phyloP scores from a whole-genome alignment of 1,140 invertebrate genomes.

The Reticulitermes speratus region DNA sequence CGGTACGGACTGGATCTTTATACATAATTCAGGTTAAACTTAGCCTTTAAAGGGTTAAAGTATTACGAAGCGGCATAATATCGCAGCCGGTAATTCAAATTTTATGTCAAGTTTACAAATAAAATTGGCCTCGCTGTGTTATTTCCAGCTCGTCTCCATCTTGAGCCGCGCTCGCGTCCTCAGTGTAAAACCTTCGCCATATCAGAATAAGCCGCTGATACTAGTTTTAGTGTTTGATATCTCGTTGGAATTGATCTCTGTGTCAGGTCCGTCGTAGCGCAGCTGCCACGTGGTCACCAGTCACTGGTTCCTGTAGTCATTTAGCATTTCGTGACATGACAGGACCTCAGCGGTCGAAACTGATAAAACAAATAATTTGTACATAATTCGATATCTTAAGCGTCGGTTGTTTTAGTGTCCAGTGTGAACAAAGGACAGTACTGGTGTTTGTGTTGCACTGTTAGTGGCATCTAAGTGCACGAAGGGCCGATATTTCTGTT shows the following conservation, averaged over 20 bases:
- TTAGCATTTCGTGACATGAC: background rate
- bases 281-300: background rate
- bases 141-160: too few species aligned
- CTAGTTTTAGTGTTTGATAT: background rate
- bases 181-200: background rate
- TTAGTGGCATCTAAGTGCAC: too few species aligned
- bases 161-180: background rate
- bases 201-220: background rate
- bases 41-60: too few species aligned
- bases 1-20: too few species aligned
- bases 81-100: too few species aligned
- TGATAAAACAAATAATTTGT: too few species aligned
- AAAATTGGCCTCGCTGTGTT: too few species aligned
- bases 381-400: background rate
- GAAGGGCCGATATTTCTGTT: too few species aligned
- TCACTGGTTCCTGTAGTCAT: background rate
- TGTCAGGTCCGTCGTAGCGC: background rate
- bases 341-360: background rate
- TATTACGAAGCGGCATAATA: too few species aligned
- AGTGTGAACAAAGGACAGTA: background rate
- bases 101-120: too few species aligned
- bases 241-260: constrained; percentile 31
- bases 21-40: too few species aligned
- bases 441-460: background rate
- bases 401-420: background rate